A percentile compares a stretch with the other conserved stretches of the same genome.
Conservation (phyloP, 2,888 invertebrate genomes). For the Pachliopta kotzebuea region DNA sequence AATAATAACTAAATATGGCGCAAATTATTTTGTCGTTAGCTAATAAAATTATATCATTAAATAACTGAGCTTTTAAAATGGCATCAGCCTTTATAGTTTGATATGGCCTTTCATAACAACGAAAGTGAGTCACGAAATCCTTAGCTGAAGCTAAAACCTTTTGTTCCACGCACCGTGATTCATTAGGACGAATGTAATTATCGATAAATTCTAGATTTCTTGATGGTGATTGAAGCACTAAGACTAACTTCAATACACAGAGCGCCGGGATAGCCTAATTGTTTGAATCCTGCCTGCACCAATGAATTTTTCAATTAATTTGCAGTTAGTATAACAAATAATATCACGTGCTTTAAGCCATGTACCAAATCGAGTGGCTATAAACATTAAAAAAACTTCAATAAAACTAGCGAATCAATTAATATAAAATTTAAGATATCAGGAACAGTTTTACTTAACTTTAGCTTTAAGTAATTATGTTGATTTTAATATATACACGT, state of each 20-base stretch:
- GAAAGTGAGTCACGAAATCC: slow-evolving; percentile 21
- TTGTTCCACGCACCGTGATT: slow-evolving; percentile 13
- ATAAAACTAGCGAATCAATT: too few relatives aligned
- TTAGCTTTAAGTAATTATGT: too few relatives aligned
- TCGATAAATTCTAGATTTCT: background rate
- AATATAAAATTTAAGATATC: too few relatives aligned
- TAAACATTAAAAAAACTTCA: too few relatives aligned
- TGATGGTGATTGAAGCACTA: background rate
- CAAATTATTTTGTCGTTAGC: slow-evolving; percentile 1
- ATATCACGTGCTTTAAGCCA: too few relatives aligned
- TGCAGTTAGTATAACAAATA: too few relatives aligned
- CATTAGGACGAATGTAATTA: background rate
- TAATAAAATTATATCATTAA: slow-evolving; percentile 3
- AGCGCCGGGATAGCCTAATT: too few relatives aligned
- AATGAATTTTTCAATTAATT: too few relatives aligned
- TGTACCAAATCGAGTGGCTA: too few relatives aligned
- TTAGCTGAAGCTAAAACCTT: slow-evolving; percentile 7
- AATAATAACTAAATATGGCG: background rate
- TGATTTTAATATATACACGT: too few relatives aligned
- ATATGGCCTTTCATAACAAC: slow-evolving; percentile 19
- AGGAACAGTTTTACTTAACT: too few relatives aligned
- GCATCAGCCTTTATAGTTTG: slow-evolving; percentile 16
- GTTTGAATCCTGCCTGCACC: too few relatives aligned
- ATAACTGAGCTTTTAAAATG: background rate
- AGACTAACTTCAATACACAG: background rate